Evolutionary conservation across 1,140 invertebrate genomes (phyloP), one percentile per base, ranked within the genome.

Genomic region (Sminthurides bifidus): DNA sequence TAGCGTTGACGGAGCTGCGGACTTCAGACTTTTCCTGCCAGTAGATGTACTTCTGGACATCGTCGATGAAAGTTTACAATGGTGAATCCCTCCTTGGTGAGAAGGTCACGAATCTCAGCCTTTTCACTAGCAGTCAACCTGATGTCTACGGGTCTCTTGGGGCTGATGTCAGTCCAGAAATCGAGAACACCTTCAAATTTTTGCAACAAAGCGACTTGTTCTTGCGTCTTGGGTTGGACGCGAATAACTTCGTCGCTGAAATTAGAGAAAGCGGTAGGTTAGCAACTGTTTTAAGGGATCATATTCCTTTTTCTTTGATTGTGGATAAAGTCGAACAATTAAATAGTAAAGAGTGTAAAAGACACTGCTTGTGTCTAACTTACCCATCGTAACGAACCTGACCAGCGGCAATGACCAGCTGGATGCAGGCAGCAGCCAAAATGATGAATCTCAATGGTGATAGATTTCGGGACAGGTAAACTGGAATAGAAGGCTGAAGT

Each of bases 21-120:
- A 37, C 21, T 5, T 31, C 4, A 38, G 8, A 41, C 27, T 6
- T 40, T 12, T 4, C 19, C 19, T 48, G 23, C 44, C 44, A 48
- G 24, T 48, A 46, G 24, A 37, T 27, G n/a, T 27, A 40, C 30
- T 37, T 3, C 38, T 55, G 17, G n/a, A 55, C 43, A 48, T 55
- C 53, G n/a, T 37, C 19, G 21, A 48, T 55, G 26, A 55, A 29
- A 8, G 40, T 27, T 19, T 6, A 49, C 31, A 24, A 35, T 30
- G 14, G 17, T 30, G 44, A 55, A 48, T 14, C 33, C 30, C 27
- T 24, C 15, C 14, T 23, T 17, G 0, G 31, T 2, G 12, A 55
- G 29, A 14, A 37, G 38, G 1, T 44, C 26, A n/a, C 31, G 43
- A 0, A 55, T 23, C 1, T 29, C 24, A 15, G 26, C 21, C 15